Evolutionary conservation across 2,888 invertebrate genomes (phyloP), one percentile per base, ranked within the genome.

Genomic region (Parelbella ahira): DNA sequence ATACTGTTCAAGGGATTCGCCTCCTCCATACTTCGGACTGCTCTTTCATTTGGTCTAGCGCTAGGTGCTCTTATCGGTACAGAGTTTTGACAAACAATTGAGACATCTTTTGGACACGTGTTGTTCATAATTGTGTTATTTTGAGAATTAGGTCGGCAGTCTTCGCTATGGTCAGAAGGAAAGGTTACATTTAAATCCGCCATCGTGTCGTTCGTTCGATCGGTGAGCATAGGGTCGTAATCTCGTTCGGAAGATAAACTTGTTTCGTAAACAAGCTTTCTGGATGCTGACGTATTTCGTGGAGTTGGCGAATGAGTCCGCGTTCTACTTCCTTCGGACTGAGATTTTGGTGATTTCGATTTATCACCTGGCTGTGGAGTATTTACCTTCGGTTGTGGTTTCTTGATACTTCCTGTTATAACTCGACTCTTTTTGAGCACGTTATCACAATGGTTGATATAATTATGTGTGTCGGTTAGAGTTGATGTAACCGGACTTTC

Each of bases 151-250:
- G 57, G 56, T 5, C 53, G 55, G 37, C 47, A 51, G 9, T 72
- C 76, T 1, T 80, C 79, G 10, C 71, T 77, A 18, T 65, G 58
- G 45, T 88, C 88, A 0, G 86, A 75, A 5, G 87, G 73, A 42
- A 88, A 87, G 0, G 88, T 82, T 0, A 83, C 78, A 29, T 88
- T 88, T 10, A 88, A 50, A 50, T 84, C 88, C 0, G 84, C 88
- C 65, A 88, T 58, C 0, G 88, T 88, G 48, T 88, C 88, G 60
- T 80, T 87, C 53, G 88, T 87, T 66, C 86, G 75, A 49, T 86
- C 84, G 20, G 86, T 87, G 28, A 82, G 46, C 5, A 80, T 65
- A 10, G 63, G 65, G 1, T 86, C 88, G 49, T 62, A 68, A 2
- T 80, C 78, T 12, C 63, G 66, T 2, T 81, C 81, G 1, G 78